Conservation (phyloP, 2,113 vertebrate species). For the Chionodraco myersi region DNA sequence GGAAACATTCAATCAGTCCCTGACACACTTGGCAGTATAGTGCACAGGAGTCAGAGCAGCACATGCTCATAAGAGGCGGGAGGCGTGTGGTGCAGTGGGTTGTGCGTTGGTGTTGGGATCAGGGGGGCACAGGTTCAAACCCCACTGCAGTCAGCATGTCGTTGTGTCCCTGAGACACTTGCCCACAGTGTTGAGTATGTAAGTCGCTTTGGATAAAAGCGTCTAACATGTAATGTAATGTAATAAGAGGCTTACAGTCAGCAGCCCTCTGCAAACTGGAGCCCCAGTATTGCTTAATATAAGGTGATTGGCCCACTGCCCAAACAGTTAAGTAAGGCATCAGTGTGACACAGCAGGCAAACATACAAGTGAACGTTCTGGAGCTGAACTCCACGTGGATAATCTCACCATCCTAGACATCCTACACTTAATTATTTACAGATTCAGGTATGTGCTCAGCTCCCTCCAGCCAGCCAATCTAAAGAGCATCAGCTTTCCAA, state of each 20-base stretch:
- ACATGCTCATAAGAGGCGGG: constrained; percentile 17
- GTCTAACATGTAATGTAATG: too few relatives aligned
- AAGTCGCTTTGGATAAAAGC: too few relatives aligned
- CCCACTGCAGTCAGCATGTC: too few relatives aligned
- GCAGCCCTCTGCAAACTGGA: constrained; percentile 15
- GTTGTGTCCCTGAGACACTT: too few relatives aligned
- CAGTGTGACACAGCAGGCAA: constrained; percentile 39
- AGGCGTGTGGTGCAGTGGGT: too few relatives aligned
- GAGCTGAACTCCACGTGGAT: background rate
- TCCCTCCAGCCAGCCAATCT: background rate
- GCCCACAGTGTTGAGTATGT: too few relatives aligned
- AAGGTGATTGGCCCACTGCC: constrained; percentile 10
- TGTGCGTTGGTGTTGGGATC: too few relatives aligned
- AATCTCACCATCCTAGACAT: background rate
- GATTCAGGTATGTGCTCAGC: background rate
- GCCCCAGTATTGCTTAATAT: background rate
- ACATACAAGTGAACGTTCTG: constrained; percentile 5
- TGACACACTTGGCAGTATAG: background rate
- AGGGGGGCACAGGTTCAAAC: too few relatives aligned
- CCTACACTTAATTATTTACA: background rate
- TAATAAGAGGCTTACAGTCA: constrained; percentile 29
- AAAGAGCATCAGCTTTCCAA: background rate
- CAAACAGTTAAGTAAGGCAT: too few relatives aligned
- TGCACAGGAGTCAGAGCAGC: background rate
- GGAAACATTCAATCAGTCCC: background rate